Evolutionary conservation across 2,888 invertebrate genomes (phyloP).

Genomic region (Theodoxus fluviatilis): DNA sequence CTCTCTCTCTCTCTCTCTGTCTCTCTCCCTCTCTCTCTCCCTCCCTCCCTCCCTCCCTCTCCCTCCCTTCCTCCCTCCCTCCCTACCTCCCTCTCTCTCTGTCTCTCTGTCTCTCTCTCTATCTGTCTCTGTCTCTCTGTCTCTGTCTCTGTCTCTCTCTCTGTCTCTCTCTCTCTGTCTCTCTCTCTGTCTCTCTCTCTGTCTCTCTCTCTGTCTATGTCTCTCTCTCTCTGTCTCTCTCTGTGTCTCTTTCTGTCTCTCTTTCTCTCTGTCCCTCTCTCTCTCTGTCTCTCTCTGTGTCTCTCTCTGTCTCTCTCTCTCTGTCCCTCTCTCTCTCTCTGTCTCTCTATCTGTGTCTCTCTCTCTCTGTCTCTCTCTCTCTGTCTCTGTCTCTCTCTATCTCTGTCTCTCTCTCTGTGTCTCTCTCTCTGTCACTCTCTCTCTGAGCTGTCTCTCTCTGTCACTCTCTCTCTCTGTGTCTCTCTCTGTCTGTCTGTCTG

Average conservation of each 20-base stretch:
- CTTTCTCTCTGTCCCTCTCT: background rate
- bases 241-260: background rate
- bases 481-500: slow-evolving; percentile 23
- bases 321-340: background rate
- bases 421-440: background rate
- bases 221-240: background rate
- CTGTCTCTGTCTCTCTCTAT: background rate
- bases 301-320: background rate
- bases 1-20: slow-evolving; percentile 20
- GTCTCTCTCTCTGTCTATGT: slow-evolving; percentile 14
- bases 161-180: slow-evolving; percentile 19
- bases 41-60: slow-evolving; percentile 1
- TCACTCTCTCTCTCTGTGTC: slow-evolving; percentile 20
- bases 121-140: slow-evolving; percentile 21
- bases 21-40: slow-evolving; percentile 5
- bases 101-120: slow-evolving; percentile 23
- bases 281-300: background rate
- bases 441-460: background rate
- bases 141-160: slow-evolving; percentile 19
- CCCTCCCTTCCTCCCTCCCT: slow-evolving; percentile 13
- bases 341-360: slow-evolving; percentile 24
- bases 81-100: background rate
- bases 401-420: background rate
- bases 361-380: slow-evolving; percentile 23
- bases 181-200: background rate